Evolutionary conservation across 2,888 invertebrate species (phyloP).

Genomic region (Balanococcus diminutus): DNA sequence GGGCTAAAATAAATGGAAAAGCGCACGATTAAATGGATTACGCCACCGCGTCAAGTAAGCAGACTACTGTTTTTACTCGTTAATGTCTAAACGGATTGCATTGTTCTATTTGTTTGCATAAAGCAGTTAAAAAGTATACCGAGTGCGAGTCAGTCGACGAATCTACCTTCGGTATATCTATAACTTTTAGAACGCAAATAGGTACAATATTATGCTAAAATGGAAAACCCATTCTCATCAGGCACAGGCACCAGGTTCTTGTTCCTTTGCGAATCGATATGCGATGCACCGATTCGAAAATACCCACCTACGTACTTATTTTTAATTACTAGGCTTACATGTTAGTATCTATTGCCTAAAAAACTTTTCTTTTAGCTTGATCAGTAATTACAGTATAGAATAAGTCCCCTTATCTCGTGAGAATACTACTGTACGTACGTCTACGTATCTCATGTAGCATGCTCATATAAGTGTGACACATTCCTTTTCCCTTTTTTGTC

Average conservation of each 20-base stretch:
- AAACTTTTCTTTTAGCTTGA: not conserved
- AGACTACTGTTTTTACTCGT: slow-evolving; percentile 19
- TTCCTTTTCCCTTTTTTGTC: not conserved
- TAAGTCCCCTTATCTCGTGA: no score
- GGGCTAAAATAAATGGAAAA: slow-evolving; percentile 5
- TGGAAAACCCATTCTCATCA: not conserved
- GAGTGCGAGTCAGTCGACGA: not conserved
- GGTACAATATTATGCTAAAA: not conserved
- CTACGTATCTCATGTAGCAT: no score
- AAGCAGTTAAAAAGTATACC: slow-evolving; percentile 4
- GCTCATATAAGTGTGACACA: not conserved
- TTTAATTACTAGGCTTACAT: not conserved
- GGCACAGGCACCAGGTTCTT: no score
- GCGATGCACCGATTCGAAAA: not conserved
- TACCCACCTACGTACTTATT: not conserved
- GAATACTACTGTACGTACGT: no score
- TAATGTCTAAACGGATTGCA: slow-evolving; percentile 20
- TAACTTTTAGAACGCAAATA: not conserved
- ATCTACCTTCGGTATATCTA: slow-evolving; percentile 3
- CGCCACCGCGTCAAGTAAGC: not conserved
- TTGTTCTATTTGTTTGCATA: slow-evolving; percentile 15
- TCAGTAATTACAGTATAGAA: no score
- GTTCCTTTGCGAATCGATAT: not conserved
- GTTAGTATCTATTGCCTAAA: not conserved
- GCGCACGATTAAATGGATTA: slow-evolving; percentile 6